Evolutionary conservation across 2,797 vertebrate species (phyloP).

Genomic region (Poeciliopsis infans): DNA sequence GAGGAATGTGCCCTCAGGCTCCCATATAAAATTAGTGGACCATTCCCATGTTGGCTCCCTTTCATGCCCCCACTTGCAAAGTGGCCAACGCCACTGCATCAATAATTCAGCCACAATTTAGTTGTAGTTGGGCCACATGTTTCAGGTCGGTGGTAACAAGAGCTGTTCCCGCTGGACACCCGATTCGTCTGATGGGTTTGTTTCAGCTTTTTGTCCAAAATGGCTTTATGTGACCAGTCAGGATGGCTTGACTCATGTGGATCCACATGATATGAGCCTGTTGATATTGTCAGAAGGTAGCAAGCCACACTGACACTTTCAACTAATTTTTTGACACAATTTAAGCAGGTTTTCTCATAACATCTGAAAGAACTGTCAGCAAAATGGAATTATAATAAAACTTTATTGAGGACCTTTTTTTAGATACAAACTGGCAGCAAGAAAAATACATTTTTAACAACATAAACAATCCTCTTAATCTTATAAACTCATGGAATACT

Average conservation of each 20-base stretch:
- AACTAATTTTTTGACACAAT: neutral
- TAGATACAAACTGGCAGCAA: neutral
- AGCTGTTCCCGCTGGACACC: constrained; percentile 38
- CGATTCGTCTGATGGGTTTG: constrained; percentile 41
- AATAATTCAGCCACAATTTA: constrained; percentile 82
- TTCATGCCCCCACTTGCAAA: constrained; percentile 77
- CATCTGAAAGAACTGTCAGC: neutral
- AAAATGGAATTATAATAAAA: neutral
- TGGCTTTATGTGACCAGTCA: constrained; percentile 25
- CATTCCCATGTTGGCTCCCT: constrained; percentile 80
- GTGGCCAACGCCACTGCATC: constrained; percentile 71
- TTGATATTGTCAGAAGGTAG: constrained; percentile 14
- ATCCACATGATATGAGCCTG: constrained; percentile 11
- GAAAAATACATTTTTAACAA: neutral
- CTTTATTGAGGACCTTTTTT: neutral
- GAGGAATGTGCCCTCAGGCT: constrained; percentile 81
- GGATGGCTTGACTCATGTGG: constrained; percentile 25
- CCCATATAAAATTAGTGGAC: constrained; percentile 80
- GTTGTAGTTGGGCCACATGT: constrained; percentile 72
- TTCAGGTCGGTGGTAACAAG: constrained; percentile 72
- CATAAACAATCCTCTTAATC: too few species aligned
- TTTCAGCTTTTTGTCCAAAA: constrained; percentile 51
- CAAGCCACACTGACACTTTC: neutral
- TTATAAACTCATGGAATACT: neutral
- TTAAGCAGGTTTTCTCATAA: neutral